Conservation (phyloP, 2,113 vertebrate species). For the Siniperca chuatsi region DNA sequence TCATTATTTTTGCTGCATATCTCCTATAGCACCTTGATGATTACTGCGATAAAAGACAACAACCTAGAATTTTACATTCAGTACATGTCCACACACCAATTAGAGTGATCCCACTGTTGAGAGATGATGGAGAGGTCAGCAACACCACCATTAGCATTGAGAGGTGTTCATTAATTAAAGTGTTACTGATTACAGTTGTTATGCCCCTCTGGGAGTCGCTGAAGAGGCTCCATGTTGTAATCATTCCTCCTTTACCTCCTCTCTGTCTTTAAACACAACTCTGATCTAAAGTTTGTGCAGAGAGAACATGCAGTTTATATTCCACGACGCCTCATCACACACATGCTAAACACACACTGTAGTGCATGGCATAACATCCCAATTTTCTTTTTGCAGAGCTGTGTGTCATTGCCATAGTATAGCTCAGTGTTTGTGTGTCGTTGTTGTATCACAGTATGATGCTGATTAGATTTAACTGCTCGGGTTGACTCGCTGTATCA, state of each 20-base stretch:
- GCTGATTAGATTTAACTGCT: constrained; percentile 58
- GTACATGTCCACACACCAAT: constrained; percentile 37
- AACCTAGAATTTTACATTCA: constrained; percentile 38
- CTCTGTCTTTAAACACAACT: constrained; percentile 37
- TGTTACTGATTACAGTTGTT: constrained; percentile 53
- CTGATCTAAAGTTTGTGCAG: constrained; percentile 17
- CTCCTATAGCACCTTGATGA: background rate
- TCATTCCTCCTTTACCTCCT: constrained; percentile 31
- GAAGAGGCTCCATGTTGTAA: constrained; percentile 31
- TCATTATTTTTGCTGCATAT: constrained; percentile 10
- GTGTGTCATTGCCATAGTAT: constrained; percentile 47
- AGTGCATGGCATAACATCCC: constrained; percentile 61
- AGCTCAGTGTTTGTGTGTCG: constrained; percentile 58
- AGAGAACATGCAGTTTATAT: constrained; percentile 19
- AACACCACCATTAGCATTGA: constrained; percentile 45
- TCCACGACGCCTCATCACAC: background rate
- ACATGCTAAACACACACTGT: constrained; percentile 30
- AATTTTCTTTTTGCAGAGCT: constrained; percentile 52
- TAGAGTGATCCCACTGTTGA: constrained; percentile 28
- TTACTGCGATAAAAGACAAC: constrained; percentile 10
- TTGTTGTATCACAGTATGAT: constrained; percentile 40
- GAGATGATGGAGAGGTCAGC: constrained; percentile 62
- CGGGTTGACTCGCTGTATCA: constrained; percentile 23
- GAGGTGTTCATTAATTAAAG: constrained; percentile 60
- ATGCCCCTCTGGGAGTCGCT: constrained; percentile 31